A percentile compares a stretch with the other conserved stretches of the same genome.
Evolutionary conservation across 2,888 invertebrate genomes (phyloP).

Genomic region (Diplolepis rosae): DNA sequence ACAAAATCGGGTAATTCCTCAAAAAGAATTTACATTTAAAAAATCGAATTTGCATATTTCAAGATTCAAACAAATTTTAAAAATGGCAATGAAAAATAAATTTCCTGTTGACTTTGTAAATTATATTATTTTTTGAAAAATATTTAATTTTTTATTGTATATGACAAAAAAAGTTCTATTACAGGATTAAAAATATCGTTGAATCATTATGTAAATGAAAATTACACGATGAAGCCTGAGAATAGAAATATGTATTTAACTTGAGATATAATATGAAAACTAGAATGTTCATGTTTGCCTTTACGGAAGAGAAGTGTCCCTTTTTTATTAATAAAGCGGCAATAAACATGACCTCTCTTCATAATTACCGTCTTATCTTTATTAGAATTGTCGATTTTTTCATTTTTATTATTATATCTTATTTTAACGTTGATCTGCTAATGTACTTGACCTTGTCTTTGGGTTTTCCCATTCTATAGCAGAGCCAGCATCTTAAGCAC

Average conservation of each 20-base stretch:
- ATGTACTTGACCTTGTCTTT: conserved; percentile 10
- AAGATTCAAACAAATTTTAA: too few species aligned
- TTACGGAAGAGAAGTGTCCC: background rate
- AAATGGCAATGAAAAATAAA: too few species aligned
- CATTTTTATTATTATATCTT: background rate
- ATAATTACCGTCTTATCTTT: background rate
- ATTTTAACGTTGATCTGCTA: background rate
- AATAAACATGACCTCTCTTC: conserved; percentile 3
- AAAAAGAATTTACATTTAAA: too few species aligned
- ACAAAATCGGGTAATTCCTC: background rate
- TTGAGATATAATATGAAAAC: background rate
- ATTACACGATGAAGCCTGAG: background rate
- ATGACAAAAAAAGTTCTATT: too few species aligned
- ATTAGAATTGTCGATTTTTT: background rate
- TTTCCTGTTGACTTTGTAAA: too few species aligned
- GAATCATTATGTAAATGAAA: background rate
- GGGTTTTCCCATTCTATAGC: conserved; percentile 11
- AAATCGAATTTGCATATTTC: too few species aligned
- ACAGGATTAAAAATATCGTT: background rate
- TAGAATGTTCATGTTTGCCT: background rate
- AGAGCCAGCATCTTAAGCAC: background rate
- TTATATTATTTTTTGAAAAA: too few species aligned
- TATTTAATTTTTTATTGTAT: too few species aligned
- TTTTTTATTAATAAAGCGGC: background rate
- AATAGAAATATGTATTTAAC: too few species aligned